Evolutionary conservation across 2,113 vertebrate species (phyloP).

Genomic region (Canis aureus): DNA sequence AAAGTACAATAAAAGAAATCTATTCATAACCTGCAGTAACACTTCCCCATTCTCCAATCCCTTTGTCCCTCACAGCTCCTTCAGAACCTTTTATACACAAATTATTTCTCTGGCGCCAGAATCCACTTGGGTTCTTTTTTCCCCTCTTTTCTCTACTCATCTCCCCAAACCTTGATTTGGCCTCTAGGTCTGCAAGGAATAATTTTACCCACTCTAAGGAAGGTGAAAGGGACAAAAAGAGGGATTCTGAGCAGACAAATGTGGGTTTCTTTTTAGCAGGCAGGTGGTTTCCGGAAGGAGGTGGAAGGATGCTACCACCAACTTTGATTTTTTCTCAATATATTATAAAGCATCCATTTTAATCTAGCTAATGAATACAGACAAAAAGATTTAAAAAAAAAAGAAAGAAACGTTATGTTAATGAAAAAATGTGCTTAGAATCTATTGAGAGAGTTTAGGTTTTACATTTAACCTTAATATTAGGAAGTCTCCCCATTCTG

Average conservation of each 20-base stretch:
- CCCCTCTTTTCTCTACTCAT: background rate
- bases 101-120: slow-evolving; percentile 45
- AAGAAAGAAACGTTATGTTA: slow-evolving; percentile 46
- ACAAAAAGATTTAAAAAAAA: background rate
- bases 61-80: slow-evolving; percentile 51
- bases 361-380: background rate
- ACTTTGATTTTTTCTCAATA: slow-evolving; percentile 37
- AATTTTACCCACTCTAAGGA: background rate
- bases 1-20: slow-evolving; percentile 15
- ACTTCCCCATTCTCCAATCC: background rate
- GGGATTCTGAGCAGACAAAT: background rate
- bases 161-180: slow-evolving; percentile 41
- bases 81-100: slow-evolving; percentile 45
- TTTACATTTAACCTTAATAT: slow-evolving; percentile 40
- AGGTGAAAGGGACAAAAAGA: background rate
- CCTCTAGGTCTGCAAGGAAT: background rate
- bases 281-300: background rate
- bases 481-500: background rate
- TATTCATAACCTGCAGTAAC: slow-evolving; percentile 38
- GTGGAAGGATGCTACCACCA: background rate
- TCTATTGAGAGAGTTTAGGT: background rate
- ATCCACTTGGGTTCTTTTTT: slow-evolving; percentile 16
- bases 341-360: background rate
- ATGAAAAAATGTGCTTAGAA: slow-evolving; percentile 15
- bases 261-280: background rate